Percentiles rank a stretch among this genome's conserved stretches.
These are phyloP conservation scores for Pyrrhia umbra DNA, from an alignment of 2,888 invertebrate species.

Conservation along the genomic window DNA sequence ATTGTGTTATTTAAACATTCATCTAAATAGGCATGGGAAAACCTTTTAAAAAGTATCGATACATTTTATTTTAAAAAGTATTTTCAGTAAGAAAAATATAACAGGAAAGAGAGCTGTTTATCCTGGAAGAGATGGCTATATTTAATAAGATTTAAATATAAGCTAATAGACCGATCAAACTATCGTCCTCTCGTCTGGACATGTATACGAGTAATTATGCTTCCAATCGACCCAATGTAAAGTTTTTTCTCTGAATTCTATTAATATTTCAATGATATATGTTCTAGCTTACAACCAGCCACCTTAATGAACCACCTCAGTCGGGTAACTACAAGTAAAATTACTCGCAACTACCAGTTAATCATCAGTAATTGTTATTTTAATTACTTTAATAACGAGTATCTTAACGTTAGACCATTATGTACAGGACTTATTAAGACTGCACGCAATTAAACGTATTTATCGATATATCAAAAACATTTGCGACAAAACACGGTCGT, in stretches of 20 bases:
- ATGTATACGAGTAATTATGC: too few relatives aligned
- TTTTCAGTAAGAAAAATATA: background rate
- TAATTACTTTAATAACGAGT: background rate
- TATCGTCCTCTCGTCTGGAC: too few relatives aligned
- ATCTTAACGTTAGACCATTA: background rate
- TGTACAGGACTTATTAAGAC: conserved; percentile 4
- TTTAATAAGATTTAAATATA: too few relatives aligned
- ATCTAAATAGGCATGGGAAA: conserved; percentile 8
- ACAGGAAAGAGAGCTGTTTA: background rate
- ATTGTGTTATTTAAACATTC: conserved; percentile 31
- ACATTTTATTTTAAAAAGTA: background rate
- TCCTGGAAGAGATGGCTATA: too few relatives aligned
- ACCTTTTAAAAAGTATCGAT: conserved; percentile 9
- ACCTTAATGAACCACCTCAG: too few relatives aligned
- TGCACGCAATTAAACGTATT: background rate
- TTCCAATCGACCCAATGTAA: too few relatives aligned
- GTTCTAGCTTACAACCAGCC: too few relatives aligned
- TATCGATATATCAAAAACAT: conserved; percentile 7
- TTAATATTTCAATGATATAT: too few relatives aligned
- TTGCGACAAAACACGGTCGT: conserved; percentile 11
- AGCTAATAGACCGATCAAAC: too few relatives aligned
- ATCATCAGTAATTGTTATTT: background rate
- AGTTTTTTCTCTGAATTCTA: too few relatives aligned
- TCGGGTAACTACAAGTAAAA: too few relatives aligned
- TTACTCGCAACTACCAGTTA: too few relatives aligned